Conservation (phyloP, 1,140 invertebrate species). For the Schlechtendalia chinensis region DNA sequence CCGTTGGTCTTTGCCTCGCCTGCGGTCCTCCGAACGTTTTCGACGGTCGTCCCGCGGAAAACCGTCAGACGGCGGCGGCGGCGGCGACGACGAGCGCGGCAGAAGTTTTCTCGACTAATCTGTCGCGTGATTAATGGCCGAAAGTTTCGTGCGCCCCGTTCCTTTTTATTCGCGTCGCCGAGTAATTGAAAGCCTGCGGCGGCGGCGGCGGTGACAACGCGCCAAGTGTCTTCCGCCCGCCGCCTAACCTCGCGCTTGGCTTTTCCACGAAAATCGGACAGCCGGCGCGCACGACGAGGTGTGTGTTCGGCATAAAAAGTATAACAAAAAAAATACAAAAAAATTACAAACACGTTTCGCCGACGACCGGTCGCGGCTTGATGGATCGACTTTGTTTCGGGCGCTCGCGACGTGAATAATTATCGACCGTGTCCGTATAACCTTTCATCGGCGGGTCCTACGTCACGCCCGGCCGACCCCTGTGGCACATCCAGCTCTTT, state of each 20-base stretch:
- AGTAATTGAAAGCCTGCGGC: conserved; percentile 42
- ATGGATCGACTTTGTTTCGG: conserved; percentile 48
- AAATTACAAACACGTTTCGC: conserved; percentile 9
- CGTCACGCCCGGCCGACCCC: background rate
- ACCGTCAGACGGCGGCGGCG: background rate
- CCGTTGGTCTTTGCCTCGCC: no score
- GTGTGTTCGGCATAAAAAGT: background rate
- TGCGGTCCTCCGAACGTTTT: no score
- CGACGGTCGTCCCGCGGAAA: background rate
- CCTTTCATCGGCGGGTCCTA: background rate
- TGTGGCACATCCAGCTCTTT: no score
- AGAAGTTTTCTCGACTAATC: conserved; percentile 49
- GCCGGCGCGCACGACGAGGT: background rate
- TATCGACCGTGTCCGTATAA: conserved; percentile 34
- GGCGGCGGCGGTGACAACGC: conserved; percentile 3
- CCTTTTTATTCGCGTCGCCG: background rate
- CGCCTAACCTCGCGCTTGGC: background rate
- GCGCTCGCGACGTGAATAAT: conserved; percentile 45
- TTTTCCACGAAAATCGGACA: background rate
- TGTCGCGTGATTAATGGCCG: conserved; percentile 48
- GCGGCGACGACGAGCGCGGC: conserved; percentile 9
- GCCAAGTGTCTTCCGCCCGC: background rate
- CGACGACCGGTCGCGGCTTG: background rate
- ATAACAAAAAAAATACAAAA: background rate
- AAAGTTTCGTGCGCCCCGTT: conserved; percentile 19